Percentiles rank a stretch among this genome's conserved stretches.
phyloP scores from a whole-genome alignment of 2,888 invertebrate genomes.

The Loripinus fragilis region DNA sequence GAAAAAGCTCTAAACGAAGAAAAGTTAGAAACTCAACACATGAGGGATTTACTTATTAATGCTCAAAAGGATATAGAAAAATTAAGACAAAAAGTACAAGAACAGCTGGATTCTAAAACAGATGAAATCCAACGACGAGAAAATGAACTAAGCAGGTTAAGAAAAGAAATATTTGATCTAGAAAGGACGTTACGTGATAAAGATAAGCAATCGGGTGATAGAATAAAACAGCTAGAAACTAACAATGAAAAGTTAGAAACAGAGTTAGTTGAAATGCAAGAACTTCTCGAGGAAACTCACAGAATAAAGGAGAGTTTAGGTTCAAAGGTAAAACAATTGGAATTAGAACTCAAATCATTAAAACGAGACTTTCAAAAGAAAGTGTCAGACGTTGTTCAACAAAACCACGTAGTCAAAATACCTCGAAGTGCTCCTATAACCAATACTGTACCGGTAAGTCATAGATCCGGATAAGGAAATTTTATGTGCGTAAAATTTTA shows the following conservation, averaged over 20 bases:
- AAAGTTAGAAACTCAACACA: slow-evolving; percentile 75
- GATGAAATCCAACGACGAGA: slow-evolving; percentile 71
- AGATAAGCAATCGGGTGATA: slow-evolving; percentile 62
- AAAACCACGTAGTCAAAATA: slow-evolving; percentile 46
- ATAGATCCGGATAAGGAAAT: too few species aligned
- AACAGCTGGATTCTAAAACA: slow-evolving; percentile 67
- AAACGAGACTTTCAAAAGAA: slow-evolving; percentile 75
- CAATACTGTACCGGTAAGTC: slow-evolving; percentile 51
- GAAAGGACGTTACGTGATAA: slow-evolving; percentile 73
- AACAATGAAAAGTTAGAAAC: slow-evolving; percentile 71
- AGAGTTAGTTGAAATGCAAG: slow-evolving; percentile 73
- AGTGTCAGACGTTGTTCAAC: slow-evolving; percentile 70
- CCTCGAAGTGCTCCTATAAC: slow-evolving; percentile 48
- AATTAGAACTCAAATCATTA: slow-evolving; percentile 75
- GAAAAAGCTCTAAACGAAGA: slow-evolving; percentile 76
- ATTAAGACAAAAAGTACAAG: slow-evolving; percentile 70
- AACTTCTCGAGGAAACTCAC: slow-evolving; percentile 72
- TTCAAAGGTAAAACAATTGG: slow-evolving; percentile 74
- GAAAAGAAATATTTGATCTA: slow-evolving; percentile 62
- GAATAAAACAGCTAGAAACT: slow-evolving; percentile 69
- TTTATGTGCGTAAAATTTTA: too few species aligned
- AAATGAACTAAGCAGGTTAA: slow-evolving; percentile 70
- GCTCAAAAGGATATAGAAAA: slow-evolving; percentile 80
- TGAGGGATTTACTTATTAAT: slow-evolving; percentile 78
- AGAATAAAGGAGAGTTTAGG: slow-evolving; percentile 70